Evolutionary conservation across 2,113 vertebrate species (phyloP), one percentile per base, ranked within the genome.

Genomic region (Cyanoramphus novaezelandiae): DNA sequence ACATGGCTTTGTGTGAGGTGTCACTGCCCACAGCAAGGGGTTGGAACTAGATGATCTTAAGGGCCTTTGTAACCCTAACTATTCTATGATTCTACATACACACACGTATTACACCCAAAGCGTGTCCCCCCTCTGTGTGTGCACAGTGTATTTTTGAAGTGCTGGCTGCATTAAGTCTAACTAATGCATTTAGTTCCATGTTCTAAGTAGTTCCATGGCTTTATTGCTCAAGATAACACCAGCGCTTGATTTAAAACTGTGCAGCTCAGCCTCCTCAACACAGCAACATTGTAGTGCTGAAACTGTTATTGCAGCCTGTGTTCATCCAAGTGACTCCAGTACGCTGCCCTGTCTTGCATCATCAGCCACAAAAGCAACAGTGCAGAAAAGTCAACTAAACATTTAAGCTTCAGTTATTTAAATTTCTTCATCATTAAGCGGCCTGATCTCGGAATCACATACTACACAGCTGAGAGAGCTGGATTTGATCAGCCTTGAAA

Each of bases 41-140:
- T 5, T 55, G 31, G 53, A 55, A 55, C 53, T 33, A 20, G 53
- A 33, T 33, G 29, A 55, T 55, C 18, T 55, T 33, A 33, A 33
- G 18, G 53, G 20, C 29, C 31, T 20, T 55, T 33, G 17, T 31
- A 55, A 55, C 53, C 29, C 7, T 55, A 33, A 33, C 7, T 33
- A 33, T 55, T 55, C 11, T 33, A 24, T 49, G 23, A 49, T 49
- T 49, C 47, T 15, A 12, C 4, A 28, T 10, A 35, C 5, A 23
- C 2, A 47, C 5, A 35, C 5, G 0, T 15, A 55, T 21, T 29
- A 47, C 6, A 39, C 17, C 28, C 2, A 37, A 77, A 86, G 14
- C 8, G 7, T 15, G 33, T 0, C 1, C 3, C 37, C 55, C 5
- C 20, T 19, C 20, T 11, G 0, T 1, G 5, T 6, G 3, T 0